phyloP scores from a whole-genome alignment of 2,113 vertebrate species.

The Pelusios castaneus region DNA sequence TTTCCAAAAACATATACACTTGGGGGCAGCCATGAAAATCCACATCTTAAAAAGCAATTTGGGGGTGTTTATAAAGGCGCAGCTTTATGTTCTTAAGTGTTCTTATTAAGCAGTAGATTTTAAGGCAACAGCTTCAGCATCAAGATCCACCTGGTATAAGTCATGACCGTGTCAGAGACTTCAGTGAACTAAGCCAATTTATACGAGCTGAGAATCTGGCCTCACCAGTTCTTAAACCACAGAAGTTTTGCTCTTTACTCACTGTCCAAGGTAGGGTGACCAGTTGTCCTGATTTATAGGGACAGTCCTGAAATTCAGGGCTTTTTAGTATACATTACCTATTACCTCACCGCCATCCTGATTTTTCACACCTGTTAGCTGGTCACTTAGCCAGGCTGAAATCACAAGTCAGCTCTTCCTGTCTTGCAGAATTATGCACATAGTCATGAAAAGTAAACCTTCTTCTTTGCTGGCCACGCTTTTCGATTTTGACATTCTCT shows the following conservation, averaged over 20 bases:
- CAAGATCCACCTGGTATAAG: background rate
- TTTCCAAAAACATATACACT: background rate
- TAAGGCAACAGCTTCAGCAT: background rate
- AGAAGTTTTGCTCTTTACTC: background rate
- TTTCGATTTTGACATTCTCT: background rate
- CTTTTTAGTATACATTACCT: no score
- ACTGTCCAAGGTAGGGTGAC: background rate
- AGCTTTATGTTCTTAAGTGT: background rate
- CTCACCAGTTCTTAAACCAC: accelerated
- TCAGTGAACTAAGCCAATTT: background rate
- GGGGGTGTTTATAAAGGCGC: background rate
- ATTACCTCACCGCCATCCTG: no score
- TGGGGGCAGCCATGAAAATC: background rate
- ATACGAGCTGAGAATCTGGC: background rate
- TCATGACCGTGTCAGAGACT: background rate
- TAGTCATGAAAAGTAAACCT: background rate
- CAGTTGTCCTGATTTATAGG: no score
- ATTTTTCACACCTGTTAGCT: no score
- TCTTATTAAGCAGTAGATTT: background rate
- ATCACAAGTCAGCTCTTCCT: no score
- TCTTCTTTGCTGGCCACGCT: background rate
- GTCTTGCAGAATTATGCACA: accelerated
- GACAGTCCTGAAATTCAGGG: no score
- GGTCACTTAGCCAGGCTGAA: background rate
- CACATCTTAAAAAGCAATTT: accelerated